Evolutionary conservation across 2,888 invertebrate genomes (phyloP).

Genomic region (Halocaridina rubra): DNA sequence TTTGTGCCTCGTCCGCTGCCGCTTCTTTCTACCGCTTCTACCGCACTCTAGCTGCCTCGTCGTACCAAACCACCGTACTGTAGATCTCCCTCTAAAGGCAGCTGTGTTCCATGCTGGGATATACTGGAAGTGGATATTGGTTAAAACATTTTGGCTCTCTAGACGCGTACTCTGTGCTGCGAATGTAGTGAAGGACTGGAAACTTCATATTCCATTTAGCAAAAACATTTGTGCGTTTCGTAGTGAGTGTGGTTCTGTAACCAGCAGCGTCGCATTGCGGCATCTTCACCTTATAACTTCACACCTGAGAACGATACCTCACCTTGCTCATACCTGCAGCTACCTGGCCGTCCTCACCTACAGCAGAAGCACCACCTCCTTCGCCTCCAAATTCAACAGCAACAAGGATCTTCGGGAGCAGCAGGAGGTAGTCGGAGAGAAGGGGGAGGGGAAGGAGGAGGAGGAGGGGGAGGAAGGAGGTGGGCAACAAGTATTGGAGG

Average conservation of each 20-base stretch:
- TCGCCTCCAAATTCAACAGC: not conserved
- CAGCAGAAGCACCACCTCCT: not conserved
- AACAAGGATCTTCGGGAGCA: not conserved
- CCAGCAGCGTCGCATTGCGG: slow-evolving; percentile 49
- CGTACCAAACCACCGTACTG: too few relatives aligned
- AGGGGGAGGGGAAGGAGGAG: slow-evolving; percentile 40
- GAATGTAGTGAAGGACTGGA: not conserved
- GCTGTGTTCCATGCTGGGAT: too few relatives aligned
- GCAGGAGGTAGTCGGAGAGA: slow-evolving; percentile 4
- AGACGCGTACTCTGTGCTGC: not conserved
- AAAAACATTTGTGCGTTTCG: too few relatives aligned
- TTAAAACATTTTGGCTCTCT: not conserved
- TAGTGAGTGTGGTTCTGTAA: not conserved
- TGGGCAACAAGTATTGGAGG: not conserved
- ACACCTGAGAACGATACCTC: slow-evolving; percentile 2
- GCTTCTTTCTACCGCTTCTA: slow-evolving; percentile 4
- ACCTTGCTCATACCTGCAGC: not conserved
- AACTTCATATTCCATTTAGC: too few relatives aligned
- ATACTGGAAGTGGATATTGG: not conserved
- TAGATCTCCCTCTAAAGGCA: too few relatives aligned
- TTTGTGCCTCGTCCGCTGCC: slow-evolving; percentile 34
- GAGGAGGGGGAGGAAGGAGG: slow-evolving; percentile 23
- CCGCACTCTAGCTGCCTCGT: not conserved
- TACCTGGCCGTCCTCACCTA: not conserved
- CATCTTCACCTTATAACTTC: not conserved